Evolutionary conservation across 1,140 invertebrate genomes (phyloP).

Genomic region (Amyelois transitella): DNA sequence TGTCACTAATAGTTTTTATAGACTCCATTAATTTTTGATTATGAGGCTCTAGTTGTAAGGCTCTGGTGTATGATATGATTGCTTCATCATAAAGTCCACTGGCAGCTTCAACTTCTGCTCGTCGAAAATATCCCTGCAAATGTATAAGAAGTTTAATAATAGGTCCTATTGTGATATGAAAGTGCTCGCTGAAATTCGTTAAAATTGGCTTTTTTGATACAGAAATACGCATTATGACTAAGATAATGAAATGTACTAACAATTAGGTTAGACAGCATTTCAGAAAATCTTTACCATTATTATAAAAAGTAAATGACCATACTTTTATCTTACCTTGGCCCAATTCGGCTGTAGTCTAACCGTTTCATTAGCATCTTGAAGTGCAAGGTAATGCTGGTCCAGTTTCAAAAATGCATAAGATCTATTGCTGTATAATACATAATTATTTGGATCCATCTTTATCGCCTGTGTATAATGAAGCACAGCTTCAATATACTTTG

Average conservation of each 20-base stretch:
- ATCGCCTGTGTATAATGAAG: conserved; percentile 88
- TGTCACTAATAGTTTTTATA: conserved; percentile 77
- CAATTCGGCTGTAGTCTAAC: conserved; percentile 85
- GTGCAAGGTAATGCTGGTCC: conserved; percentile 84
- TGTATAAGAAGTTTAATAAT: not conserved
- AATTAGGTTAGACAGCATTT: too few relatives aligned
- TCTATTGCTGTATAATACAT: conserved; percentile 85
- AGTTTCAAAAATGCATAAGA: conserved; percentile 86
- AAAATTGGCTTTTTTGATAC: too few relatives aligned
- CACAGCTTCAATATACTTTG: conserved; percentile 84
- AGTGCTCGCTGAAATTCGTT: too few relatives aligned
- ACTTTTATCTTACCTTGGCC: conserved; percentile 84
- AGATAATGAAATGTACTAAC: not conserved
- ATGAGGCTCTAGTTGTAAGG: conserved; percentile 80
- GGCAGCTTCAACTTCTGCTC: conserved; percentile 85
- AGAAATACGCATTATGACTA: not conserved
- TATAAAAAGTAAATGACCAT: too few relatives aligned
- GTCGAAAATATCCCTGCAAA: conserved; percentile 85
- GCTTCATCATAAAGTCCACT: conserved; percentile 82
- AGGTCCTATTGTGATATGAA: too few relatives aligned
- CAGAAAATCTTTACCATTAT: too few relatives aligned
- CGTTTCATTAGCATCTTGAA: conserved; percentile 85
- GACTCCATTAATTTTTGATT: conserved; percentile 80
- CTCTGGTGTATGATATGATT: conserved; percentile 81
- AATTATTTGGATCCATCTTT: conserved; percentile 83